A percentile compares a stretch with the other conserved stretches of the same genome.
phyloP scores from a whole-genome alignment of 53 echinoderm and acorn worm genomes.

The Temnopleurus reevesii region DNA sequence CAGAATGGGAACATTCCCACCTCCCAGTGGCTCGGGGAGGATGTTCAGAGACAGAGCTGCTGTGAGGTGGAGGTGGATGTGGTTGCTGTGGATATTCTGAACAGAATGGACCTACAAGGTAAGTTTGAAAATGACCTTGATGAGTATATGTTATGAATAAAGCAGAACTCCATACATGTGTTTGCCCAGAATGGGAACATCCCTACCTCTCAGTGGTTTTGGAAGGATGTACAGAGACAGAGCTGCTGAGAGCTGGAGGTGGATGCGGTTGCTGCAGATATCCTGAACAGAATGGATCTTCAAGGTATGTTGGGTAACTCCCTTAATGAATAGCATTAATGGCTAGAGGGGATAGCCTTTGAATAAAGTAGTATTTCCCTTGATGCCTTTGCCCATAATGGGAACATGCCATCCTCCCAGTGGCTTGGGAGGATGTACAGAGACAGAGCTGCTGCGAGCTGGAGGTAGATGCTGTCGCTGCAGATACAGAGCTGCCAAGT shows the following conservation, averaged over 20 bases:
- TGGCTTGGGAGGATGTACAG: constrained; percentile 72
- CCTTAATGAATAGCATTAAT: no score
- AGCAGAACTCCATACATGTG: no score
- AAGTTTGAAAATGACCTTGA: no score
- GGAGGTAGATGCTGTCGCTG: constrained; percentile 93
- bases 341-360: no score
- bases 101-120: constrained; percentile 93
- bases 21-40: constrained; percentile 79
- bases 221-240: constrained; percentile 72
- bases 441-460: constrained; percentile 89
- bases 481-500: no score
- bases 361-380: no score
- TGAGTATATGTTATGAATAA: no score
- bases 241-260: constrained; percentile 91
- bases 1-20: constrained; percentile 43
- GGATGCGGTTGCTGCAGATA: constrained; percentile 92
- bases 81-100: constrained; percentile 91
- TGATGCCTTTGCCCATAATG: no score
- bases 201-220: constrained; percentile 74
- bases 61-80: constrained; percentile 95
- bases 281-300: constrained; percentile 89
- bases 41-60: constrained; percentile 72
- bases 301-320: constrained; percentile 64
- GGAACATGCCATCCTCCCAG: constrained; percentile 66
- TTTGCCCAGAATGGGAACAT: constrained; percentile 33